Conservation (phyloP, 1,140 invertebrate species). For the Drosophila micromelanica region DNA sequence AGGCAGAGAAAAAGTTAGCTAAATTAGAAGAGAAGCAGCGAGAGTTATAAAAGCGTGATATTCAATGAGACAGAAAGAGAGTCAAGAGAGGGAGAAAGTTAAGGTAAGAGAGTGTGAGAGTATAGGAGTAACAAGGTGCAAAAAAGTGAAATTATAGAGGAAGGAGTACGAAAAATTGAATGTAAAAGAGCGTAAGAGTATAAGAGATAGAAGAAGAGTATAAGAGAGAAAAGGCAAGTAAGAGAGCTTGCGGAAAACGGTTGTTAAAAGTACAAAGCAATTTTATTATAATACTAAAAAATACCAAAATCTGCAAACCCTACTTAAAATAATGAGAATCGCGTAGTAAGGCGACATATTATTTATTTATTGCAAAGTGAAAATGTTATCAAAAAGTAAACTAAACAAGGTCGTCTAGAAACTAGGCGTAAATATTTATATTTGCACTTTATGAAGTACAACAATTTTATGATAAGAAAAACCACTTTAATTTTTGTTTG, state of each 20-base stretch:
- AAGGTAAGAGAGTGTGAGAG: too few relatives aligned
- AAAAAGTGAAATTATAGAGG: not conserved
- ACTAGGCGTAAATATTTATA: not conserved
- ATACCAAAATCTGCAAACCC: not conserved
- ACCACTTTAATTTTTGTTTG: not conserved
- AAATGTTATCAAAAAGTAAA: not conserved
- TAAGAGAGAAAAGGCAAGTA: too few relatives aligned
- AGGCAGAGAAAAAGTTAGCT: too few relatives aligned
- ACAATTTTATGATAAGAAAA: conserved; percentile 12
- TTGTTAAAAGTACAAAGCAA: not conserved
- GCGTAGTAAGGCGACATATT: not conserved
- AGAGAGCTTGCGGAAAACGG: not conserved
- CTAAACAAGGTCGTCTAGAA: not conserved
- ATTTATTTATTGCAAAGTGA: not conserved
- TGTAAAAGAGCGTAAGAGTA: too few relatives aligned
- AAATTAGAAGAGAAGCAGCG: too few relatives aligned
- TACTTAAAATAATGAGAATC: not conserved
- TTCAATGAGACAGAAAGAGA: too few relatives aligned
- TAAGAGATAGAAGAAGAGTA: too few relatives aligned
- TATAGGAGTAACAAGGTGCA: too few relatives aligned
- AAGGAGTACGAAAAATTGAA: not conserved
- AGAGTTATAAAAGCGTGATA: too few relatives aligned
- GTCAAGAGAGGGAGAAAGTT: not conserved
- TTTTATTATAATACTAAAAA: not conserved
- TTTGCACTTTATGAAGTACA: conserved; percentile 1